These are phyloP conservation scores for Dione juno DNA, from an alignment of 2,888 invertebrate genomes.

Conservation along the genomic window DNA sequence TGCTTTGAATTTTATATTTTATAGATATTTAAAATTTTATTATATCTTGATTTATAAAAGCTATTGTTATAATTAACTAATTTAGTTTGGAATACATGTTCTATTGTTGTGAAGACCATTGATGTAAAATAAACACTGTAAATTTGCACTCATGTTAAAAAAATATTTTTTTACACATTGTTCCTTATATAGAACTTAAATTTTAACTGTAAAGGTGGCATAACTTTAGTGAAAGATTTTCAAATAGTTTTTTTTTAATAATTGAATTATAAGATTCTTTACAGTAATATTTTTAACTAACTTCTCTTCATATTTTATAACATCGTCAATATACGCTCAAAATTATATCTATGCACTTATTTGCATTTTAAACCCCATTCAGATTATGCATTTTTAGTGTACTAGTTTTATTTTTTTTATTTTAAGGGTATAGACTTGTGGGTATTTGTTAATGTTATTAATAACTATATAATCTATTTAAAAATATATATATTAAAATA, in stretches of 20 bases:
- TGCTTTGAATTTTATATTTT: not conserved
- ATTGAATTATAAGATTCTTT: too few relatives aligned
- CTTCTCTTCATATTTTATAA: not conserved
- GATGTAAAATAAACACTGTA: too few relatives aligned
- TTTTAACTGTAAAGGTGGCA: too few relatives aligned
- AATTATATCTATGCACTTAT: not conserved
- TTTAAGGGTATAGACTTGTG: conserved; percentile 13
- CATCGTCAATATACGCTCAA: not conserved
- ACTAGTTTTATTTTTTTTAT: conserved; percentile 1
- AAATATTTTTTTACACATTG: too few relatives aligned
- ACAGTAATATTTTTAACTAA: too few relatives aligned
- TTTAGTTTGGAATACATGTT: too few relatives aligned
- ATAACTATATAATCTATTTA: not conserved
- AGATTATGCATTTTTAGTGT: conserved; percentile 5
- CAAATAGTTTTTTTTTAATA: too few relatives aligned
- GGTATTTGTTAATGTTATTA: not conserved
- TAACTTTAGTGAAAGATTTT: too few relatives aligned
- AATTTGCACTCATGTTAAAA: too few relatives aligned
- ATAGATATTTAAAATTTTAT: conserved; percentile 7
- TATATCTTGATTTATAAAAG: not conserved
- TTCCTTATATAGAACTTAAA: too few relatives aligned
- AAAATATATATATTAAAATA: not conserved
- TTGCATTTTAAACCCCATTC: not conserved
- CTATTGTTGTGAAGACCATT: too few relatives aligned
- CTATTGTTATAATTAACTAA: too few relatives aligned